Conservation (phyloP, 2,797 vertebrate species). For the Ctenopoma kingsleyae region DNA sequence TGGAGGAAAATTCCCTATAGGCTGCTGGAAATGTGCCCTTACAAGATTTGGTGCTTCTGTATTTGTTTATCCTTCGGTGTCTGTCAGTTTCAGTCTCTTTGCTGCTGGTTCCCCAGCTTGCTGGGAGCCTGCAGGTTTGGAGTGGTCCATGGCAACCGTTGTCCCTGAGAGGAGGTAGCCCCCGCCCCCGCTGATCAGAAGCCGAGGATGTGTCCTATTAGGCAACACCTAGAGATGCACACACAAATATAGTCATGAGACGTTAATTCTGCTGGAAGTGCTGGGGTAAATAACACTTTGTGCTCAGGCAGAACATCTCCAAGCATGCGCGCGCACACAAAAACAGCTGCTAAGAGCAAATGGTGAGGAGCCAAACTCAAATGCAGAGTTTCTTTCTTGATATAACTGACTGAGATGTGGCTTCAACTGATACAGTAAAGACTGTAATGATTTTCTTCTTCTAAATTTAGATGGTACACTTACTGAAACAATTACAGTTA, state of each 20-base stretch:
- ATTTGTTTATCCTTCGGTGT: conserved; percentile 68
- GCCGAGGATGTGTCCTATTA: conserved; percentile 94
- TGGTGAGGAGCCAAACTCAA: not conserved
- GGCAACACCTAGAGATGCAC: conserved; percentile 88
- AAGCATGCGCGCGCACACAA: not conserved
- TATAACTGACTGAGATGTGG: not conserved
- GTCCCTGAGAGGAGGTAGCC: conserved; percentile 95
- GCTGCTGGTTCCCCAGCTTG: conserved; percentile 84
- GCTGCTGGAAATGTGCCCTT: conserved; percentile 31
- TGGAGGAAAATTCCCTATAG: conserved; percentile 15
- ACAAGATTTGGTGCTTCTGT: not conserved
- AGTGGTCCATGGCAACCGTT: conserved; percentile 84
- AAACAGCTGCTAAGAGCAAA: not conserved
- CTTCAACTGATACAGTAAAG: not conserved
- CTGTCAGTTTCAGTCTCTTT: conserved; percentile 90
- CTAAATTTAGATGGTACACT: not conserved
- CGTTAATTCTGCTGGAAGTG: conserved; percentile 26
- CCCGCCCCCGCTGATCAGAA: conserved; percentile 95
- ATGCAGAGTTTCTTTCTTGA: not conserved
- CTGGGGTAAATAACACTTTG: conserved; percentile 10
- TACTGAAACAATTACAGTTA: too few relatives aligned
- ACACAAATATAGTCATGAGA: conserved; percentile 39
- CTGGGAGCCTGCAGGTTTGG: conserved; percentile 66
- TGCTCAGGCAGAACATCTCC: not conserved
- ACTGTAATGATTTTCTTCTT: not conserved